Evolutionary conservation across 2,113 vertebrate genomes (phyloP).

Genomic region (Abramis brama): DNA sequence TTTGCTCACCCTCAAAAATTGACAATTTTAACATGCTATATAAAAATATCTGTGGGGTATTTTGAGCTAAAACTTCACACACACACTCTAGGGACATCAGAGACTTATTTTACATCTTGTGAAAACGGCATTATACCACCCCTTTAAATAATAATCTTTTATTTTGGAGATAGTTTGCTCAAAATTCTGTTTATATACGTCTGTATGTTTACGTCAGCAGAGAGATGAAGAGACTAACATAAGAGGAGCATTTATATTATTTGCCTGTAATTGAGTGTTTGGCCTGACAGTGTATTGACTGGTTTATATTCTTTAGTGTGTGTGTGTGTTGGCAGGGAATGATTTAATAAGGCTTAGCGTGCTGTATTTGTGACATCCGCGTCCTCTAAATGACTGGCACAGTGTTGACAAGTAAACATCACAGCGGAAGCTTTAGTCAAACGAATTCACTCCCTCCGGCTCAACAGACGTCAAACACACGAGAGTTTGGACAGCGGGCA

Average conservation of each 20-base stretch:
- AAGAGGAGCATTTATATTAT: neutral
- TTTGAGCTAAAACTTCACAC: no score
- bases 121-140: no score
- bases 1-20: no score
- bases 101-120: no score
- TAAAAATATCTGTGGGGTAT: no score
- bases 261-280: conserved; percentile 6
- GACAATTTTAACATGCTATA: no score
- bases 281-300: neutral
- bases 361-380: conserved; percentile 7
- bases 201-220: neutral
- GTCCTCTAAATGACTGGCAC: conserved; percentile 12
- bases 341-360: conserved; percentile 9
- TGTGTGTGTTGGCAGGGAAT: neutral
- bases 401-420: conserved; percentile 9
- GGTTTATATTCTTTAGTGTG: neutral
- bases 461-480: neutral
- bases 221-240: neutral
- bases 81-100: no score
- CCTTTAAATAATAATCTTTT: no score
- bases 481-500: neutral
- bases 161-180: no score
- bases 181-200: no score
- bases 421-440: conserved; percentile 17
- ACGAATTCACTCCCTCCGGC: conserved; percentile 9